phyloP scores from a whole-genome alignment of 92 coral and sea anemone genomes.

The Phenganax subtilis region DNA sequence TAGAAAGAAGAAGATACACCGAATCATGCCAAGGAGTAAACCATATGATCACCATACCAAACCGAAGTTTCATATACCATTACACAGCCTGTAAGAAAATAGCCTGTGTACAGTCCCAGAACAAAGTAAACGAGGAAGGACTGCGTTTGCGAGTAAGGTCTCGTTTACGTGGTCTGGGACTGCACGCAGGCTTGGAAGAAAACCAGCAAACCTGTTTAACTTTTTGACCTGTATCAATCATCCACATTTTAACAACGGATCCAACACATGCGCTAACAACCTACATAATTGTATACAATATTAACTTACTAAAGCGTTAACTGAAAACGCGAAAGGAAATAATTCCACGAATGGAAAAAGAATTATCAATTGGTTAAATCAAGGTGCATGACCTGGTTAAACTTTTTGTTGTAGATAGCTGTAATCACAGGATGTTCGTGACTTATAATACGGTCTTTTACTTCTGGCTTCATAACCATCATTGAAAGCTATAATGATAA shows the following conservation, averaged over 20 bases:
- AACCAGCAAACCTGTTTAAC: constrained; percentile 68
- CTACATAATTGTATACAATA: constrained; percentile 37
- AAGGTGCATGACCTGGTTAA: constrained; percentile 67
- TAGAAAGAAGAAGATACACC: constrained; percentile 15
- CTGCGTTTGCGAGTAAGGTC: too few relatives aligned
- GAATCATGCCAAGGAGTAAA: not conserved
- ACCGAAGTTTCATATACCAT: not conserved
- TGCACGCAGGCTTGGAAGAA: not conserved
- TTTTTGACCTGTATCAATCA: constrained; percentile 96
- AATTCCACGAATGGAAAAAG: not conserved
- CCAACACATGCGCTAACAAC: constrained; percentile 91
- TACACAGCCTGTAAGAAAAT: not conserved
- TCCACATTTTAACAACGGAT: constrained; percentile 96
- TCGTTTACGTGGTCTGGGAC: too few relatives aligned
- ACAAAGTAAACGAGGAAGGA: too few relatives aligned
- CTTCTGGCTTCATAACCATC: constrained; percentile 98
- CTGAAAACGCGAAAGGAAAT: not conserved
- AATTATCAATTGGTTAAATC: not conserved
- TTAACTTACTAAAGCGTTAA: too few relatives aligned
- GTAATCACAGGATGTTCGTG: constrained; percentile 92
- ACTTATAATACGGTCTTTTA: constrained; percentile 86
- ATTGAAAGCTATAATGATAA: constrained; percentile 56
- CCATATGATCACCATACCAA: constrained; percentile 1
- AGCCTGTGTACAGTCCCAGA: too few relatives aligned
- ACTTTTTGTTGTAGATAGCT: constrained; percentile 87